Conservation (phyloP, 2,797 vertebrate species). For the Sebastes hubbsi region DNA sequence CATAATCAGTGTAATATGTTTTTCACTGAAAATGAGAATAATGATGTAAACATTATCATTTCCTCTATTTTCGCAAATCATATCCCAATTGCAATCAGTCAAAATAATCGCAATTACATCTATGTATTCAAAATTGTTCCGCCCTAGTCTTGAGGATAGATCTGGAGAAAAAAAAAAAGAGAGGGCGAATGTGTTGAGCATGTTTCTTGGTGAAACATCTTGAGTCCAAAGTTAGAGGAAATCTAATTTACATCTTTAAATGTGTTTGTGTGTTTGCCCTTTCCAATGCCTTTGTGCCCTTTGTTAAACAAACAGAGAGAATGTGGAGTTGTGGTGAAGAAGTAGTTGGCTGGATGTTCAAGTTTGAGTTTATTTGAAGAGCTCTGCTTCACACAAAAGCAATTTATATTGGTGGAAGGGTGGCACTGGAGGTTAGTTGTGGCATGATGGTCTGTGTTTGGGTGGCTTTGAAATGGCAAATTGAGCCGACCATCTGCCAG, state of each 20-base stretch:
- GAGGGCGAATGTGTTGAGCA: not conserved
- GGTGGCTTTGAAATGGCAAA: slow-evolving; percentile 4
- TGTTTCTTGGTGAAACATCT: not conserved
- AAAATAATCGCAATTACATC: too few relatives aligned
- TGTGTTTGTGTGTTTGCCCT: not conserved
- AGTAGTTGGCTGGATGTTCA: not conserved
- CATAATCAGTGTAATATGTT: too few relatives aligned
- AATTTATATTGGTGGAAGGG: not conserved
- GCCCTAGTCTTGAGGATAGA: not conserved
- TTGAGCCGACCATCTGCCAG: not conserved
- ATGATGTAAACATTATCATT: too few relatives aligned
- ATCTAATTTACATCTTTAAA: not conserved
- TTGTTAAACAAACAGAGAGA: not conserved
- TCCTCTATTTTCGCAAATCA: too few relatives aligned
- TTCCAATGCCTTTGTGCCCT: not conserved
- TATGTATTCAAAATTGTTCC: too few relatives aligned
- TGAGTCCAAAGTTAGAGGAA: not conserved
- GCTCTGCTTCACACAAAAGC: not conserved
- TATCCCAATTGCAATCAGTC: too few relatives aligned
- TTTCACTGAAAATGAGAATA: too few relatives aligned
- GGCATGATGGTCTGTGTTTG: not conserved
- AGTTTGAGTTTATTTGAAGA: not conserved
- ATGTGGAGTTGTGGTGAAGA: not conserved
- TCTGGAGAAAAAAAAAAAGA: not conserved
- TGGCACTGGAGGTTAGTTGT: slow-evolving; percentile 2